A percentile compares a stretch with the other conserved stretches of the same genome.
These are phyloP conservation scores for Palaemon carinicauda DNA, from an alignment of 1,140 invertebrate genomes.

Conservation along the genomic window DNA sequence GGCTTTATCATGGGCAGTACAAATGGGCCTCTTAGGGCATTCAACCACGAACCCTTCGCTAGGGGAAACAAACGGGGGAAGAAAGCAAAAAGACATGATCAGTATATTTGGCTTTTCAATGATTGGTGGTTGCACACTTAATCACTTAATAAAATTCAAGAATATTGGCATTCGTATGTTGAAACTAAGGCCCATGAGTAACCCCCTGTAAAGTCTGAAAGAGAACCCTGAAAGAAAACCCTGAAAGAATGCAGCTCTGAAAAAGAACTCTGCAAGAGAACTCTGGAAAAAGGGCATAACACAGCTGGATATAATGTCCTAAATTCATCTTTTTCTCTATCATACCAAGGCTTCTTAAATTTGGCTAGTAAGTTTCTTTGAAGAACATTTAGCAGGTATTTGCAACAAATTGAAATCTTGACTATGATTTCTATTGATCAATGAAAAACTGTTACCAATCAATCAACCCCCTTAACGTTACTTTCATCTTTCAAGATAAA, in stretches of 20 bases:
- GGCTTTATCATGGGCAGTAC: conserved; percentile 58
- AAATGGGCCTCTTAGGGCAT: conserved; percentile 58
- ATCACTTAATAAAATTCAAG: conserved; percentile 37
- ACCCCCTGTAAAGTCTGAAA: conserved; percentile 46
- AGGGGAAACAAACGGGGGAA: conserved; percentile 59
- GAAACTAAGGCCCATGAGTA: conserved; percentile 46
- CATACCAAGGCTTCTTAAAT: conserved; percentile 10
- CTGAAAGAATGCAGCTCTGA: conserved; percentile 48
- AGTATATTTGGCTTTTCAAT: conserved; percentile 53
- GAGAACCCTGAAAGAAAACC: conserved; percentile 49
- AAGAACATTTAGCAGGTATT: neutral
- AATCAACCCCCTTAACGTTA: too few relatives aligned
- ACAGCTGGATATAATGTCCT: conserved; percentile 38
- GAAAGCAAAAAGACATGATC: conserved; percentile 58
- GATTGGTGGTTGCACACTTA: conserved; percentile 37
- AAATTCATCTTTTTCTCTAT: conserved; percentile 17
- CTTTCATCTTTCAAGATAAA: too few relatives aligned
- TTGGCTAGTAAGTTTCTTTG: conserved; percentile 16
- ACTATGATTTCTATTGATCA: neutral
- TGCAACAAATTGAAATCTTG: neutral
- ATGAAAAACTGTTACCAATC: neutral
- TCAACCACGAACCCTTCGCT: conserved; percentile 60
- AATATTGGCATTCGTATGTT: conserved; percentile 39
- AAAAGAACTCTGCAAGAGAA: conserved; percentile 50
- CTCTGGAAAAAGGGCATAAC: conserved; percentile 44